These are phyloP conservation scores for Stenichneumon culpator DNA, from an alignment of 2,888 invertebrate species.

Conservation along the genomic window DNA sequence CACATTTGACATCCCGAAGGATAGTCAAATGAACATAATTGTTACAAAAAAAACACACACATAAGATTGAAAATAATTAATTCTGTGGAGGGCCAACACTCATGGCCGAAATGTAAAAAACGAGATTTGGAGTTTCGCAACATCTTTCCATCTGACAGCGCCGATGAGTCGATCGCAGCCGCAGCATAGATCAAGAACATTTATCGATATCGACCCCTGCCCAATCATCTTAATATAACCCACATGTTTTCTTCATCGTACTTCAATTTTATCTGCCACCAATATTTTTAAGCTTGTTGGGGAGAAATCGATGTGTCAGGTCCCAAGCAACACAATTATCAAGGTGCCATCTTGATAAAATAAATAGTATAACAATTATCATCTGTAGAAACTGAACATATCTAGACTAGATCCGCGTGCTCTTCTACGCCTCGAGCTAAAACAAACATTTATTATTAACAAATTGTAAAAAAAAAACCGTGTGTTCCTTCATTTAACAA, in stretches of 20 bases:
- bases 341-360: neutral
- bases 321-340: neutral
- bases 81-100: too few relatives aligned
- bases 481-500: neutral
- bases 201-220: too few relatives aligned
- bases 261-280: neutral
- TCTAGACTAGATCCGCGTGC: neutral
- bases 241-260: neutral
- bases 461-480: neutral
- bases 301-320: neutral
- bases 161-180: too few relatives aligned
- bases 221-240: too few relatives aligned
- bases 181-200: too few relatives aligned
- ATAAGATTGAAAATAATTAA: too few relatives aligned
- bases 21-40: too few relatives aligned
- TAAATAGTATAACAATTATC: neutral
- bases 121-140: too few relatives aligned
- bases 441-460: neutral
- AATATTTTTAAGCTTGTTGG: neutral
- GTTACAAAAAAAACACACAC: too few relatives aligned
- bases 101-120: too few relatives aligned
- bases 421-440: neutral
- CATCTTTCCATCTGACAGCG: too few relatives aligned
- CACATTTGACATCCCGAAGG: too few relatives aligned
- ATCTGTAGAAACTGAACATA: neutral